Base-by-base conservation (phyloP, 2,797 vertebrate genomes). In the Pelobates cultripes region DNA sequence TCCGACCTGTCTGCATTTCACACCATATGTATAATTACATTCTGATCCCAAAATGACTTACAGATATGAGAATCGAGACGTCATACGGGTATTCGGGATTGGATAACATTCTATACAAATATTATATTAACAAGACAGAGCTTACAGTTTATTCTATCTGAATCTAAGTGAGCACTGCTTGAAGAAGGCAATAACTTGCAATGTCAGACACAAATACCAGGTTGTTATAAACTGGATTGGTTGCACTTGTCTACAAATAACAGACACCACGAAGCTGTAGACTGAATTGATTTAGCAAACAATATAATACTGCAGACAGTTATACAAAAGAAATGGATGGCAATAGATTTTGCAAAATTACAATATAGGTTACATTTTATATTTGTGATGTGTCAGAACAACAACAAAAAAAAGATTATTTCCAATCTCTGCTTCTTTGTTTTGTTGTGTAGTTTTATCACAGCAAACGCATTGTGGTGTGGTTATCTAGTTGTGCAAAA, bases 21-120 rank as follows among this genome's bases (percentile, higher is more conserved):
- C 68, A 69, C 72, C 79, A 75, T 75, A 44, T 61, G 72, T 64
- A 75, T 72, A 42, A 68, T 68, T 14, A 14, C 40, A 68, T 68
- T 57, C 43, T 69, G 64, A 71, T 75, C 72, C 78, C 79, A 43
- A 42, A 75, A 51, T 80, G 71, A 75, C 79, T 63, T 60, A 15
- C 40, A 80, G 10, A 43, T 43, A 68, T 53, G 41, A 69, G 73
- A 75, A 69, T 75, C 5, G 57, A 61, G 72, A 74, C 42, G 10
- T 51, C 47, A 51, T 79, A 15, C 5, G 14, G 57, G 57, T 13
- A 41, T 7, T 64, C 61, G 17, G 61, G n/a, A 64, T 28, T 40
- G 5, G 61, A 40, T 10, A 14, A 17, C 7, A 40, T 64, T 28
- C 28, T 40, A 28, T 40, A 64, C 14, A 40, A 64, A 40, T 64